phyloP scores from a whole-genome alignment of 2,888 invertebrate species.

The Cantharis flavilabris region DNA sequence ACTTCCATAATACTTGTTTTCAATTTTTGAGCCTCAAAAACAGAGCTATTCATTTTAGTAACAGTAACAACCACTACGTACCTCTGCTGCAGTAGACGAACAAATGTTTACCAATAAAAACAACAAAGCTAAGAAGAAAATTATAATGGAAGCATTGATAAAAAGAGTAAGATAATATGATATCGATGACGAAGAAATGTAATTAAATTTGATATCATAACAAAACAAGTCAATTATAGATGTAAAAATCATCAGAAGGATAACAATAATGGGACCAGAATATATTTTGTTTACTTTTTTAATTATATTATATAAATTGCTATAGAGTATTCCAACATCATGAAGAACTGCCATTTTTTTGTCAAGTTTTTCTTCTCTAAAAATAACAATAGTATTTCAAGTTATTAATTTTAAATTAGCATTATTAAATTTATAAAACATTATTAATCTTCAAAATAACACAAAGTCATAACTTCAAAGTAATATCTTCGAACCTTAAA shows the following conservation, averaged over 20 bases:
- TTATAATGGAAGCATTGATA: background rate
- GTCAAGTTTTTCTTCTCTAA: background rate
- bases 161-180: background rate
- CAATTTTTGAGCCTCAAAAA: slow-evolving; percentile 10
- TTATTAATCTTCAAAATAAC: too few relatives aligned
- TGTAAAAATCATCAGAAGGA: background rate
- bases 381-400: too few relatives aligned
- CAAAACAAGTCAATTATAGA: background rate
- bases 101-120: background rate
- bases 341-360: background rate
- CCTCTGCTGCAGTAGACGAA: slow-evolving; percentile 11
- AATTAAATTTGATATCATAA: background rate
- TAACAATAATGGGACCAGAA: background rate
- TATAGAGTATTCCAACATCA: slow-evolving; percentile 2
- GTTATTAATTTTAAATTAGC: too few relatives aligned
- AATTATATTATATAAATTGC: background rate
- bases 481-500: background rate
- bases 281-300: slow-evolving; percentile 1
- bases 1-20: slow-evolving; percentile 2
- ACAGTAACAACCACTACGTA: background rate
- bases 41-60: too few relatives aligned
- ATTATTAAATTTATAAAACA: too few relatives aligned
- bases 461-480: too few relatives aligned
- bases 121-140: background rate
- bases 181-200: background rate